A percentile compares a stretch with the other conserved stretches of the same genome.
These are phyloP conservation scores for Toxostoma redivivum DNA, from an alignment of 2,113 vertebrate genomes.

Conservation along the genomic window DNA sequence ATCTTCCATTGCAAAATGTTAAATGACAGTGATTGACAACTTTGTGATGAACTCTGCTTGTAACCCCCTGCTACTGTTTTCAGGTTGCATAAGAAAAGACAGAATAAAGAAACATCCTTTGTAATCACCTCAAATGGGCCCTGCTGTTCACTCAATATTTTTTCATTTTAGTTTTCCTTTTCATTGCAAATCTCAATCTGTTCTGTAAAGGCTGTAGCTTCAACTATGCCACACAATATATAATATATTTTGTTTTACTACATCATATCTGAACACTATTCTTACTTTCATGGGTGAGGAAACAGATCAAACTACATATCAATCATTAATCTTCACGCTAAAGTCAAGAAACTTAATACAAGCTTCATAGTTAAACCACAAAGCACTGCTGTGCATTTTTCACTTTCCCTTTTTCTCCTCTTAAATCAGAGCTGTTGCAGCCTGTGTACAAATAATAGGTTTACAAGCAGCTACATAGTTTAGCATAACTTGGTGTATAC, in stretches of 20 bases:
- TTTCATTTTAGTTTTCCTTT: conserved; percentile 73
- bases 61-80: conserved; percentile 84
- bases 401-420: background rate
- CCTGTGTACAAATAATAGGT: background rate
- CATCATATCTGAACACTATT: background rate
- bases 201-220: conserved; percentile 61
- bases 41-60: conserved; percentile 77
- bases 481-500: background rate
- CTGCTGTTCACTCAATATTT: conserved; percentile 79
- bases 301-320: conserved; percentile 1
- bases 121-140: conserved; percentile 78
- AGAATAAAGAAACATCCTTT: conserved; percentile 82
- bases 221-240: background rate
- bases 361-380: background rate
- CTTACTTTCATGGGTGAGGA: conserved; percentile 7
- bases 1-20: conserved; percentile 78
- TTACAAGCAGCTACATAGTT: background rate
- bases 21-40: conserved; percentile 86
- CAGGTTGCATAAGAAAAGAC: conserved; percentile 78
- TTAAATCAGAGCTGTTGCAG: background rate
- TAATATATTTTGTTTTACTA: background rate
- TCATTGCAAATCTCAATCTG: conserved; percentile 75
- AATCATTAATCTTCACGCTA: conserved; percentile 6
- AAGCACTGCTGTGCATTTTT: background rate
- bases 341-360: conserved; percentile 18